Conservation (phyloP, 2,888 invertebrate genomes). For the Abrostola tripartita region DNA sequence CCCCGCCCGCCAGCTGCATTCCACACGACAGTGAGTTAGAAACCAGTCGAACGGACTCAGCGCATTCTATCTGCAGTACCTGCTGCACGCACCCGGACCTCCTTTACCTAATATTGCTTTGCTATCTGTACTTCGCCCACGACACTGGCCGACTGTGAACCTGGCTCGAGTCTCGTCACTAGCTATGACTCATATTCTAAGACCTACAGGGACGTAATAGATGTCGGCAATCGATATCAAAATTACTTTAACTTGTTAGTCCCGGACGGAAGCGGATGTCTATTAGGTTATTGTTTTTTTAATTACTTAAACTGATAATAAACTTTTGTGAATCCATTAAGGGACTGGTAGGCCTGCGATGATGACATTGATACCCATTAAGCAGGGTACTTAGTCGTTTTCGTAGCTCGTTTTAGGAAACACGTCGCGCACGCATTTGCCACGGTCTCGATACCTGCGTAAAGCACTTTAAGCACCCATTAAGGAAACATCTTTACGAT, state of each 20-base stretch:
- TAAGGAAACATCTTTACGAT: constrained; percentile 52
- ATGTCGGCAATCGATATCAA: constrained; percentile 41
- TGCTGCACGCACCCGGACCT: constrained; percentile 58
- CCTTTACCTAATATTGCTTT: constrained; percentile 58
- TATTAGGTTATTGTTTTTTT: constrained; percentile 51
- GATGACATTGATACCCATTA: constrained; percentile 48
- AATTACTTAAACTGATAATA: constrained; percentile 51
- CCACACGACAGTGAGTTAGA: constrained; percentile 86
- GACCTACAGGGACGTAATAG: constrained; percentile 46
- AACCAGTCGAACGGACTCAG: constrained; percentile 82
- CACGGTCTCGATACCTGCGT: constrained; percentile 42
- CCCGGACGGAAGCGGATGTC: constrained; percentile 48
- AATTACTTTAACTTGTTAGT: constrained; percentile 41
- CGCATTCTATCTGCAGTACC: constrained; percentile 76
- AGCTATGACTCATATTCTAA: constrained; percentile 38
- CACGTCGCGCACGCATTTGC: constrained; percentile 38
- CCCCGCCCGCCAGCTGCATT: constrained; percentile 74
- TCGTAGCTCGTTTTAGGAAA: constrained; percentile 43
- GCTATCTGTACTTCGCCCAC: constrained; percentile 49
- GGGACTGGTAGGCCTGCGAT: constrained; percentile 27
- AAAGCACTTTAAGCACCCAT: constrained; percentile 51
- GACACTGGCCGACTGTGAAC: constrained; percentile 35
- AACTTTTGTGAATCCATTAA: constrained; percentile 33
- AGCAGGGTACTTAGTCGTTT: constrained; percentile 34
- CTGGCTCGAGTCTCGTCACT: constrained; percentile 18